Conservation (phyloP, 2,113 vertebrate species). For the Clarias macrocephalus region DNA sequence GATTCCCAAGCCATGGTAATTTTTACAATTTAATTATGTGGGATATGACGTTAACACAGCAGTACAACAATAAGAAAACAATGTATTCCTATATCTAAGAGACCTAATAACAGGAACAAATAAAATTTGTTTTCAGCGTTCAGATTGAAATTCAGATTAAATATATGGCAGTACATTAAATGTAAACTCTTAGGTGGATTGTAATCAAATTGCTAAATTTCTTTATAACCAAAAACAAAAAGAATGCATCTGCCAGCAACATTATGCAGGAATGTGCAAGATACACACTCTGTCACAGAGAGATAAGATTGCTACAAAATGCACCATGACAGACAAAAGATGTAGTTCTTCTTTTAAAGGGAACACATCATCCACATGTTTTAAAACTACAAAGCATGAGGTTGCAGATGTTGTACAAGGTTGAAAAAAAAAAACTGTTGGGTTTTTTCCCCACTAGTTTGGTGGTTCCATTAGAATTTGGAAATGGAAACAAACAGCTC, state of each 20-base stretch:
- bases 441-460: neutral
- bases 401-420: neutral
- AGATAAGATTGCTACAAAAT: neutral
- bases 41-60: neutral
- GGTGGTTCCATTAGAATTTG: neutral
- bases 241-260: neutral
- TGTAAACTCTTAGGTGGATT: neutral
- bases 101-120: neutral
- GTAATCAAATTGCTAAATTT: constrained; percentile 2
- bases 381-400: neutral
- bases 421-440: neutral
- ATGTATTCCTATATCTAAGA: neutral
- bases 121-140: neutral
- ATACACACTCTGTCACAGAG: neutral
- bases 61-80: neutral
- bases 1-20: neutral
- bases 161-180: neutral
- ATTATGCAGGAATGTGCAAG: neutral
- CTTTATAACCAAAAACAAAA: neutral
- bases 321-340: neutral
- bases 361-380: neutral
- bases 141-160: neutral
- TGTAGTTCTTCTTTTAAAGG: neutral
- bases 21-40: neutral
- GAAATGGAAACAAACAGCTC: neutral